Evolutionary conservation across 2,113 vertebrate genomes (phyloP), one percentile per base, ranked within the genome.

Genomic region (Callocephalon fimbriatum): DNA sequence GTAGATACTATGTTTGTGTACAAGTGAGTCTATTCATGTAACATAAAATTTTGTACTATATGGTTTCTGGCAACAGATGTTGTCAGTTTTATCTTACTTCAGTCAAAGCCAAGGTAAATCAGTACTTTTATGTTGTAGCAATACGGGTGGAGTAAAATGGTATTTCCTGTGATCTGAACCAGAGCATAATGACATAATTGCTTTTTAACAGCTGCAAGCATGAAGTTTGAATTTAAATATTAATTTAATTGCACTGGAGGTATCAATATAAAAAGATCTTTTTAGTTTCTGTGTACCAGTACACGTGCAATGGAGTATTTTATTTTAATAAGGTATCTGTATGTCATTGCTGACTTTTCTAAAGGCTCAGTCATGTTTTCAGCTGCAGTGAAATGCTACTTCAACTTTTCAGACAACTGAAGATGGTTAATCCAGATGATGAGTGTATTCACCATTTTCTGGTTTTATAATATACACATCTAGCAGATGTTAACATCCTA

Each of bases 131-230:
- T 83, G 91, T 86, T 91, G 81, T 50, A 93, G 90, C 88, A 96
- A 40, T 88, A 78, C 47, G 97, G 96, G 97, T 96, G 97, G 97
- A 95, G 96, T 95, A 91, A 94, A 97, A 86, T 35, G 76, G 86
- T 94, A 70, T 88, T 98, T 98, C 97, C 97, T 96, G 45, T 94
- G 48, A 96, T 95, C 83, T 77, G 56, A 76, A 95, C 92, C 74
- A 83, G 94, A 94, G 58, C 92, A 91, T 94, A 83, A 79, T 98
- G 98, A 98, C 95, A 87, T 98, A 97, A 98, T 88, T 94, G 50
- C 83, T 96, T 94, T 86, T 92, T 92, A 97, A 82, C 68, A 98
- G 87, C 96, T 98, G 96, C 62, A 90, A 88, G 53, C 44, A 48
- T 85, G 68, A n/a, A 91, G 25, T 67, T 51, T 79, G 86, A 67